These are phyloP conservation scores for Megalurothrips usitatus DNA, from an alignment of 2,888 invertebrate species.

Conservation along the genomic window DNA sequence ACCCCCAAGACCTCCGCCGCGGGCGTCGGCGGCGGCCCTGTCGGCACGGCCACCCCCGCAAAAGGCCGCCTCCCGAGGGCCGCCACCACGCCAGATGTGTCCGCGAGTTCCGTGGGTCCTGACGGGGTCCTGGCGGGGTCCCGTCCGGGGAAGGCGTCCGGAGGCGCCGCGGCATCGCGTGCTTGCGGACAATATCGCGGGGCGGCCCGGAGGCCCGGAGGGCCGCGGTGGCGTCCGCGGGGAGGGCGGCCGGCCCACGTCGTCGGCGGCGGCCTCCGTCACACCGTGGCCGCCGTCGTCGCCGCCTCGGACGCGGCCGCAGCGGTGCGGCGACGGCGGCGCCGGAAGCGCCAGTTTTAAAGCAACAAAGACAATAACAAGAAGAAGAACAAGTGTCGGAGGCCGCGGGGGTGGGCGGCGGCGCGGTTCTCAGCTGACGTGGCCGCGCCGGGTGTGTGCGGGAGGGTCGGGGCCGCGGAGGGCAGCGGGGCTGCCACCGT, in stretches of 20 bases:
- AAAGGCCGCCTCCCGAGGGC: not conserved
- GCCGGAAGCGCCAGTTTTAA: slow-evolving; percentile 25
- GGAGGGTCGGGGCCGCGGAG: not conserved
- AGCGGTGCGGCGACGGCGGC: not conserved
- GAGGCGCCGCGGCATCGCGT: not conserved
- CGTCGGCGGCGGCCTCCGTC: not conserved
- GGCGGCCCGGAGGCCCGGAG: not conserved
- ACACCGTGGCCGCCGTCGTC: not conserved
- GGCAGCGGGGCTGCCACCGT: not conserved
- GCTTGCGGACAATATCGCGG: slow-evolving; percentile 6
- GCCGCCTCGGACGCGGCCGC: not conserved
- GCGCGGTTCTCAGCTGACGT: not conserved
- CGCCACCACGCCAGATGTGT: not conserved
- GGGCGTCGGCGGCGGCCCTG: too few relatives aligned
- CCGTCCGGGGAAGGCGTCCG: too few relatives aligned
- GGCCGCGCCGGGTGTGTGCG: too few relatives aligned
- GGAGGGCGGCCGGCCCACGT: not conserved
- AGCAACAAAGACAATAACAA: slow-evolving; percentile 23
- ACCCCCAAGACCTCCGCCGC: too few relatives aligned
- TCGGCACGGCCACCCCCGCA: too few relatives aligned
- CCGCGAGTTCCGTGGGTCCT: too few relatives aligned
- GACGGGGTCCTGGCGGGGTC: too few relatives aligned
- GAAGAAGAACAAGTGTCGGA: slow-evolving; percentile 21
- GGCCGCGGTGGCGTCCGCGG: not conserved
- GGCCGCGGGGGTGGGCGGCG: not conserved